Conservation (phyloP, 64 coral and sea anemone genomes). For the Pachyseris speciosa region DNA sequence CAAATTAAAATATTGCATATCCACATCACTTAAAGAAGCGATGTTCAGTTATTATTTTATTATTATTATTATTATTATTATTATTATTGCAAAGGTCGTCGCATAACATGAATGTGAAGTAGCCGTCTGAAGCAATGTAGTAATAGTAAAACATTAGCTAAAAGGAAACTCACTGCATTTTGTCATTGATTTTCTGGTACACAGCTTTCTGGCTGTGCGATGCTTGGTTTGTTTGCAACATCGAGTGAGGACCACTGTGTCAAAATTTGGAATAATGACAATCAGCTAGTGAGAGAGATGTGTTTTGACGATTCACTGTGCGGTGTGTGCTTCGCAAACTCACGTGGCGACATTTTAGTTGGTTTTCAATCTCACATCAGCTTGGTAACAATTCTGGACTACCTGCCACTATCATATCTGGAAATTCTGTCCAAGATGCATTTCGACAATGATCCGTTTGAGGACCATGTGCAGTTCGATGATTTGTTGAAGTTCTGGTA, state of each 20-base stretch:
- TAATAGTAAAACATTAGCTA: too few species aligned
- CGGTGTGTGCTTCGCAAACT: slow-evolving; percentile 93
- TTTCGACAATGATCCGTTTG: slow-evolving; percentile 60
- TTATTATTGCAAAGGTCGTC: too few species aligned
- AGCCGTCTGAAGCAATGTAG: too few species aligned
- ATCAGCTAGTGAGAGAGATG: slow-evolving; percentile 85
- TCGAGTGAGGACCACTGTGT: slow-evolving; percentile 91
- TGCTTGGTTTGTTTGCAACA: slow-evolving; percentile 86
- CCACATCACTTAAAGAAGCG: too few species aligned
- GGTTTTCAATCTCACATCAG: slow-evolving; percentile 97
- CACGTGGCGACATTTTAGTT: slow-evolving; percentile 92
- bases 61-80: too few species aligned
- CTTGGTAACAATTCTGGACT: slow-evolving; percentile 80
- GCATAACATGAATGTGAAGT: too few species aligned
- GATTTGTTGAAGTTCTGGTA: slow-evolving; percentile 73
- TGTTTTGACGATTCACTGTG: slow-evolving; percentile 88
- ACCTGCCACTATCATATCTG: slow-evolving; percentile 81
- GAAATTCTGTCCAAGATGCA: slow-evolving; percentile 75
- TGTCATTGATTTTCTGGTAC: background rate
- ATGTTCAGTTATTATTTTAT: too few species aligned
- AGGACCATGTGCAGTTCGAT: slow-evolving; percentile 66
- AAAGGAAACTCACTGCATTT: background rate
- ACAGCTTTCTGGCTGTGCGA: slow-evolving; percentile 85
- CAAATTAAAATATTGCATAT: too few species aligned
- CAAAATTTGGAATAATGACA: slow-evolving; percentile 94